Evolutionary conservation across 2,797 vertebrate genomes (phyloP).

Genomic region (Moxostoma hubbsi): DNA sequence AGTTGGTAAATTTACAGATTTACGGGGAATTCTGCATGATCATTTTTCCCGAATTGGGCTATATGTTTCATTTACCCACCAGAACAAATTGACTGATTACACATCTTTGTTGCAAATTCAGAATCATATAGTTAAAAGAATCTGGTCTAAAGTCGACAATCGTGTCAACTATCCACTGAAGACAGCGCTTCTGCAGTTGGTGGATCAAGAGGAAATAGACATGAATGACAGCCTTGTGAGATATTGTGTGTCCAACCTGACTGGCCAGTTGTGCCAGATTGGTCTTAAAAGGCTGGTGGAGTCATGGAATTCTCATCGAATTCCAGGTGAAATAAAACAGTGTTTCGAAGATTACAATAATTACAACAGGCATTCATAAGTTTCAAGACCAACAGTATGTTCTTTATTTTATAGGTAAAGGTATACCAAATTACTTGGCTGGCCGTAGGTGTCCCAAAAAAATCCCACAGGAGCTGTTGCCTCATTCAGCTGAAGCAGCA

Average conservation of each 20-base stretch:
- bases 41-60: no score
- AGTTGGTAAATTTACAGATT: conserved; percentile 10
- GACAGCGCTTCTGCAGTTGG: no score
- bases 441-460: conserved; percentile 29
- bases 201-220: no score
- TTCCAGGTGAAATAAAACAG: not conserved
- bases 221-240: no score
- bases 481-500: conserved; percentile 35
- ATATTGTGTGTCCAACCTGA: no score
- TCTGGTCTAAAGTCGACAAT: no score
- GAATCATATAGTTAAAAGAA: no score
- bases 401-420: conserved; percentile 43
- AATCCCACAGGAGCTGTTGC: conserved; percentile 26
- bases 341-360: conserved; percentile 38
- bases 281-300: not conserved
- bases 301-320: not conserved
- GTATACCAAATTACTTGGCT: conserved; percentile 40
- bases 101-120: no score
- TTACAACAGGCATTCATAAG: conserved; percentile 40
- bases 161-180: no score
- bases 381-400: not conserved
- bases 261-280: no score
- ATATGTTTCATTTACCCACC: no score
- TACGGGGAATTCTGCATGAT: not conserved
- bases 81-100: no score